A percentile compares a stretch with the other conserved stretches of the same genome.
phyloP scores from a whole-genome alignment of 2,888 invertebrate genomes.

The Priapulus caudatus region DNA sequence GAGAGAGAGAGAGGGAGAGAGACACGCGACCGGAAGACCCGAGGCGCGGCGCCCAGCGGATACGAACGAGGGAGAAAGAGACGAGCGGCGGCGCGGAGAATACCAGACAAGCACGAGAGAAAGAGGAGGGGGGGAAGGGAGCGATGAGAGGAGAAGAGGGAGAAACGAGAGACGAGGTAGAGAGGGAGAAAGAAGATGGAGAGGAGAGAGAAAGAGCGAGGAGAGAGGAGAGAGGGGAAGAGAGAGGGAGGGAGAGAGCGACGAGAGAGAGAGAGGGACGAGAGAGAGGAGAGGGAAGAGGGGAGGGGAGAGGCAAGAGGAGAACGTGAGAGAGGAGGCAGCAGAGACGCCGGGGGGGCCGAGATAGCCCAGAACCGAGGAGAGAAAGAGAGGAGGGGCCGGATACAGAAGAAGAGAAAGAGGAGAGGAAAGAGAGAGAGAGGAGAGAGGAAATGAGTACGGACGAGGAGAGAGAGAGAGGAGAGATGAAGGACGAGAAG shows the following conservation, averaged over 20 bases:
- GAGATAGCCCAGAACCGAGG: background rate
- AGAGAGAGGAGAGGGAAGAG: constrained; percentile 8
- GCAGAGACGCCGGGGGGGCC: background rate
- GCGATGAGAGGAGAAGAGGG: constrained; percentile 27
- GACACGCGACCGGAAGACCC: too few relatives aligned
- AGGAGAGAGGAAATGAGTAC: background rate
- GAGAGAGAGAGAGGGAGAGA: constrained; percentile 13
- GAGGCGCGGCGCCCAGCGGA: constrained; percentile 15
- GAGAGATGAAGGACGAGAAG: too few relatives aligned
- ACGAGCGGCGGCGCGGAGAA: too few relatives aligned
- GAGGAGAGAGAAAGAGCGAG: constrained; percentile 14
- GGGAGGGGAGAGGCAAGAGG: too few relatives aligned
- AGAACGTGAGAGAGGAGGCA: constrained; percentile 7
- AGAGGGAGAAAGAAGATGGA: constrained; percentile 27
- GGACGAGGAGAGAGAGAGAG: background rate
- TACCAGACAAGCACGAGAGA: too few relatives aligned
- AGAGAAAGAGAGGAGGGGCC: constrained; percentile 2
- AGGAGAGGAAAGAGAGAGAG: constrained; percentile 6
- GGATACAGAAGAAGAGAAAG: constrained; percentile 4
- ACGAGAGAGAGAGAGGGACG: constrained; percentile 9
- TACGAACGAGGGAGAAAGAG: constrained; percentile 4
- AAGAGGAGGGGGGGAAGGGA: too few relatives aligned
- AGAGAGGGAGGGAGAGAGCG: constrained; percentile 6
- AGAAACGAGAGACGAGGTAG: constrained; percentile 20
- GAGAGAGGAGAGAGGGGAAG: constrained; percentile 16